Evolutionary conservation across 2,113 vertebrate genomes (phyloP).

Genomic region (Pteronura brasiliensis): DNA sequence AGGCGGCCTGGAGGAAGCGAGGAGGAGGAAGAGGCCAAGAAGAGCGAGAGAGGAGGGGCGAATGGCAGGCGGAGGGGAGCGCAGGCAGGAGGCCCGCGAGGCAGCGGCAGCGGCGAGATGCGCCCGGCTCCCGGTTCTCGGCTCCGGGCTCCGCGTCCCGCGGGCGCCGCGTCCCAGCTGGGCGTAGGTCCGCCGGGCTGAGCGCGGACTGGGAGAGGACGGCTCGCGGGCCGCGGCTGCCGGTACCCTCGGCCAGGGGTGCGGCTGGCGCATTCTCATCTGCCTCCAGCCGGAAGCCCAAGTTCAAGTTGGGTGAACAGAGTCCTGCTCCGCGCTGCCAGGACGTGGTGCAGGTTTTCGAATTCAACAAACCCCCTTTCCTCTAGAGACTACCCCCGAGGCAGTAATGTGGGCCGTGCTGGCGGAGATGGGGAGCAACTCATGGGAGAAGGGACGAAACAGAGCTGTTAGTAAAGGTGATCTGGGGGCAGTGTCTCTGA

Average conservation of each 20-base stretch:
- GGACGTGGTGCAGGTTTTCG: neutral
- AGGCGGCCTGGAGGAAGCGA: neutral
- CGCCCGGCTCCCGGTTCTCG: neutral
- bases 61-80: neutral
- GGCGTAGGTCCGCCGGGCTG: neutral
- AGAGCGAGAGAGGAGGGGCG: neutral
- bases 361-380: neutral
- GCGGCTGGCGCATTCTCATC: neutral
- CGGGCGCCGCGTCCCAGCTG: neutral
- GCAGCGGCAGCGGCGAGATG: neutral
- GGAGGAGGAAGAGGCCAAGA: neutral
- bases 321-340: neutral
- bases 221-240: rapidly evolving
- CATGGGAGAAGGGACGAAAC: neutral
- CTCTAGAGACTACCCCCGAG: neutral
- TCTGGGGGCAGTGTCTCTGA: neutral
- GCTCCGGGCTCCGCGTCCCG: neutral
- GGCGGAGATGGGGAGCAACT: neutral
- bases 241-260: rapidly evolving
- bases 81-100: rapidly evolving
- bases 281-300: neutral
- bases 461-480: neutral
- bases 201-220: rapidly evolving
- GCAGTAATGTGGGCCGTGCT: rapidly evolving
- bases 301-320: neutral